A percentile compares a stretch with the other conserved stretches of the same genome.
Evolutionary conservation across 2,113 vertebrate species (phyloP).

Genomic region (Canis aureus): DNA sequence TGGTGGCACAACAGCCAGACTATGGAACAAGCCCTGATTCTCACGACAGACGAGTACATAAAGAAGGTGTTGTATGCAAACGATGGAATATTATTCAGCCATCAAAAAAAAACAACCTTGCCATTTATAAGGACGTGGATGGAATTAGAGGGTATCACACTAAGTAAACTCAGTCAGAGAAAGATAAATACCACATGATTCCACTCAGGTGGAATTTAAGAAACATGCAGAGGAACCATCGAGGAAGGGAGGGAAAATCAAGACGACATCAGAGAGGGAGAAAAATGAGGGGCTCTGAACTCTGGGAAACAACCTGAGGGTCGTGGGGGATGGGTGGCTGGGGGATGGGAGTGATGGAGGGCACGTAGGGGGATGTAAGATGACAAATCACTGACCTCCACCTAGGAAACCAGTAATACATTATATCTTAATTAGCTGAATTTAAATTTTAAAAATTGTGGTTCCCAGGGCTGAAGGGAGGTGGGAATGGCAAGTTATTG

Average conservation of each 20-base stretch:
- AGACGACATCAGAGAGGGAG: background rate
- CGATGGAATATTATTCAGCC: background rate
- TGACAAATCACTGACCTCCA: background rate
- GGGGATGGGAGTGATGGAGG: no score
- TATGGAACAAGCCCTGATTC: background rate
- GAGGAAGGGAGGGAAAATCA: background rate
- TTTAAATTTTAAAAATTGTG: background rate
- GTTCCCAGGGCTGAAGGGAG: background rate
- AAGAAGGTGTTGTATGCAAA: background rate
- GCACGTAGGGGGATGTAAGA: background rate
- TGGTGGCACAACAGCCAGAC: background rate
- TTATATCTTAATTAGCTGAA: background rate
- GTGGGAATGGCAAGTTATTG: background rate
- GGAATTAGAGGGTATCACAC: rapidly evolving
- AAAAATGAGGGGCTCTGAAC: background rate
- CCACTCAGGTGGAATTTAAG: background rate
- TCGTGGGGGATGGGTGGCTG: background rate
- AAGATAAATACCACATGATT: background rate
- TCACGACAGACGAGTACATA: background rate
- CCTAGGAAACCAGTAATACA: background rate
- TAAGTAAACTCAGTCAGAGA: background rate
- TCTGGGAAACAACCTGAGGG: background rate
- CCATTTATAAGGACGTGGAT: background rate
- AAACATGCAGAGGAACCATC: background rate
- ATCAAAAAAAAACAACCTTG: background rate